Evolutionary conservation across 37 sponge, comb jelly and placozoan species (phyloP).

Genomic region (Cliona cf. orientalis): DNA sequence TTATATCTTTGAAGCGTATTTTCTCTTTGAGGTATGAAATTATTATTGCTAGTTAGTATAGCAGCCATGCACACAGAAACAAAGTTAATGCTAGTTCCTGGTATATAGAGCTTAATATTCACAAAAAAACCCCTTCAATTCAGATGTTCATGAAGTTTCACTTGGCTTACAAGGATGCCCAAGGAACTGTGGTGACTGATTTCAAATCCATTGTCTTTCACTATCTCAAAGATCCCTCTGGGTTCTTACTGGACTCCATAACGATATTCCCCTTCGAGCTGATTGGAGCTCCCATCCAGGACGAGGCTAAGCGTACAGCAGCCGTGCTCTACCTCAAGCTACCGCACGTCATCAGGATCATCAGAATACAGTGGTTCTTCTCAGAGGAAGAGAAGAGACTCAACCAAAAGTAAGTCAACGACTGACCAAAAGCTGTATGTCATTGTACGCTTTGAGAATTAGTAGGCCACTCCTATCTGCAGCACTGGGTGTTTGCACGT

Average conservation of each 20-base stretch:
- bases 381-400: slow-evolving; percentile 62
- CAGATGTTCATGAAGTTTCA: slow-evolving; percentile 78
- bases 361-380: slow-evolving; percentile 54
- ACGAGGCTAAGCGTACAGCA: slow-evolving; percentile 16
- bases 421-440: no score
- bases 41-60: background rate
- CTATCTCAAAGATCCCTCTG: slow-evolving; percentile 58
- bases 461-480: no score
- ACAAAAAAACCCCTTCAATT: no score
- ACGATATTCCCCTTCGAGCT: slow-evolving; percentile 67
- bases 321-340: slow-evolving; percentile 62
- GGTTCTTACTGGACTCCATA: slow-evolving; percentile 54
- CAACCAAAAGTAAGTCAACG: slow-evolving; percentile 58
- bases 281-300: slow-evolving; percentile 40
- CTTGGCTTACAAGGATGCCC: slow-evolving; percentile 55
- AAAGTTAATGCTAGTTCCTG: no score
- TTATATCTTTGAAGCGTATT: slow-evolving; percentile 69
- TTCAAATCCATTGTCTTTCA: slow-evolving; percentile 57
- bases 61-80: background rate
- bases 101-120: no score
- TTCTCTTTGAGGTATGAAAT: slow-evolving; percentile 70
- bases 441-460: no score
- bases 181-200: slow-evolving; percentile 35
- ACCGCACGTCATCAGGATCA: slow-evolving; percentile 49
- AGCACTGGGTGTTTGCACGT: no score